Percentiles rank a stretch among this genome's conserved stretches.
Evolutionary conservation across 2,113 vertebrate species (phyloP).

Genomic region (Tupaia chinensis): DNA sequence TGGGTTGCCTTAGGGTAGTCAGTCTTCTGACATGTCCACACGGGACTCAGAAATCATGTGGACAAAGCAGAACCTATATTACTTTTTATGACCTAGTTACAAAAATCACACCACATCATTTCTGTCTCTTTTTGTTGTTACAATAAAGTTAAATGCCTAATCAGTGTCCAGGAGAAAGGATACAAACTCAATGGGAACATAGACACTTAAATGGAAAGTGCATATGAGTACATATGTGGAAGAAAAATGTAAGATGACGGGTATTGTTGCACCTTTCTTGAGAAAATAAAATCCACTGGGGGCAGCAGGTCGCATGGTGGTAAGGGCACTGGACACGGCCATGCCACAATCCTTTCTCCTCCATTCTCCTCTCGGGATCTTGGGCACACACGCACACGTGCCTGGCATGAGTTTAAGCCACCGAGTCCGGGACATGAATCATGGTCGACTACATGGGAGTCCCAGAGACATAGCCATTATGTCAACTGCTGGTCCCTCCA

Average conservation of each 20-base stretch:
- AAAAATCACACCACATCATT: not conserved
- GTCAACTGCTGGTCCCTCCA: too few species aligned
- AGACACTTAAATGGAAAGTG: not conserved
- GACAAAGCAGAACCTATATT: not conserved
- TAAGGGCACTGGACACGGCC: too few species aligned
- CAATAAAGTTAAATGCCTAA: not conserved
- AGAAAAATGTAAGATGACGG: not conserved
- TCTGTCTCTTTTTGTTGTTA: not conserved
- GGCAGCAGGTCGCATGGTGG: too few species aligned
- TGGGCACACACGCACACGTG: too few species aligned
- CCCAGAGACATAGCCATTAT: too few species aligned
- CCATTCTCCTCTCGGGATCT: too few species aligned
- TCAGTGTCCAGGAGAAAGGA: not conserved
- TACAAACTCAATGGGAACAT: not conserved
- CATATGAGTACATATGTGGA: not conserved
- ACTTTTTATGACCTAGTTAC: not conserved
- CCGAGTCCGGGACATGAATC: too few species aligned
- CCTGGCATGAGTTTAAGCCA: too few species aligned
- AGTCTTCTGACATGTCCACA: not conserved
- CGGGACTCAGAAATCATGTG: not conserved
- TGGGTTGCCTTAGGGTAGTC: not conserved
- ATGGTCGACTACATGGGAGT: too few species aligned
- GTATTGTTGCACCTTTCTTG: not conserved
- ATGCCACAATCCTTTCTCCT: too few species aligned
- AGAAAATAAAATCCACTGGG: not conserved